Evolutionary conservation across 2,797 vertebrate genomes (phyloP).

Genomic region (Sebastes hubbsi): DNA sequence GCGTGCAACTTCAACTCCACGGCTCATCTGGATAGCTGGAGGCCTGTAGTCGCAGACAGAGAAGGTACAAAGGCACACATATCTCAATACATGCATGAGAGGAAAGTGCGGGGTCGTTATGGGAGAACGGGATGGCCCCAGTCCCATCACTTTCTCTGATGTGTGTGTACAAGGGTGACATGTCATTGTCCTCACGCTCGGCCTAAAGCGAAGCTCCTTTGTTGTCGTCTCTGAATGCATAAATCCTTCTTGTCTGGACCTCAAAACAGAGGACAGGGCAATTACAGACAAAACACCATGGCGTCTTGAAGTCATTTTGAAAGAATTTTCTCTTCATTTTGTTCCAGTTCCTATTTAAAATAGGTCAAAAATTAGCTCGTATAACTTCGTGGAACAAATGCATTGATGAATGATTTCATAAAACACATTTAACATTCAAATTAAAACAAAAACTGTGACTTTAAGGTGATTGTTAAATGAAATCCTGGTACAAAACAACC

Average conservation of each 20-base stretch:
- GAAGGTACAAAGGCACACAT: constrained; percentile 82
- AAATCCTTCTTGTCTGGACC: constrained; percentile 71
- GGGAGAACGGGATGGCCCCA: constrained; percentile 48
- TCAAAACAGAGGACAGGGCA: constrained; percentile 69
- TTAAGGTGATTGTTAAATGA: constrained; percentile 32
- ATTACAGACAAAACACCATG: constrained; percentile 58
- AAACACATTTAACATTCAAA: constrained; percentile 23
- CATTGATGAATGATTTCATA: background rate
- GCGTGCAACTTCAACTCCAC: constrained; percentile 59
- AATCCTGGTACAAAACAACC: constrained; percentile 39
- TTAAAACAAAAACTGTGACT: constrained; percentile 27
- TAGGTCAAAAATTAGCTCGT: background rate
- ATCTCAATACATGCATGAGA: constrained; percentile 76
- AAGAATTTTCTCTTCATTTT: constrained; percentile 12
- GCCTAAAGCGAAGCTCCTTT: constrained; percentile 73
- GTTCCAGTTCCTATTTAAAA: constrained; percentile 15
- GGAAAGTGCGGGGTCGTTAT: constrained; percentile 76
- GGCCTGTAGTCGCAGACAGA: constrained; percentile 74
- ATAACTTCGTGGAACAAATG: background rate
- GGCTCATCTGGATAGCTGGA: constrained; percentile 77
- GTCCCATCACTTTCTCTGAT: constrained; percentile 75
- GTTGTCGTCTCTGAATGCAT: constrained; percentile 68
- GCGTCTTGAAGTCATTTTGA: constrained; percentile 26
- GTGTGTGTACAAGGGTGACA: constrained; percentile 69
- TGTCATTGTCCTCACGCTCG: constrained; percentile 72